Percentiles rank a stretch among this genome's conserved stretches.
These are phyloP conservation scores for Apodemus agrarius DNA, from an alignment of 2,797 vertebrate genomes.

Conservation along the genomic window DNA sequence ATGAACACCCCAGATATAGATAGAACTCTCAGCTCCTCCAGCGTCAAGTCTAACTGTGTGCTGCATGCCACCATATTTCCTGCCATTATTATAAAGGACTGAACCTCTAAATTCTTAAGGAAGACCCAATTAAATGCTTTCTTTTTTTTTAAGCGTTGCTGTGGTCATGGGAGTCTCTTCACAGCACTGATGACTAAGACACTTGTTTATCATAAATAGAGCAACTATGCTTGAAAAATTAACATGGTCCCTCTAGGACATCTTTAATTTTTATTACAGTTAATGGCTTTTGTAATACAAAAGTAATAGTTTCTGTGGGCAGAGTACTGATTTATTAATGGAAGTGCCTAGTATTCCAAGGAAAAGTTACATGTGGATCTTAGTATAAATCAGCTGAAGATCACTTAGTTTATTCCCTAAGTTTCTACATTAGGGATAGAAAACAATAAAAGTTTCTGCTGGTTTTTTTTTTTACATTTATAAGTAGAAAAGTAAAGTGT, in stretches of 20 bases:
- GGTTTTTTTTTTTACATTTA: not conserved
- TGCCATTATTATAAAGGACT: not conserved
- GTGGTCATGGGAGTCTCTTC: not conserved
- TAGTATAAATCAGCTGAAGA: slow-evolving; percentile 37
- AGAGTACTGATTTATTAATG: slow-evolving; percentile 16
- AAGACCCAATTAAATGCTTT: not conserved
- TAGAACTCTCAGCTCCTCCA: not conserved
- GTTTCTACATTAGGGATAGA: not conserved
- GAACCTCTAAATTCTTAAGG: not conserved
- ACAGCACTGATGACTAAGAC: slow-evolving; percentile 13
- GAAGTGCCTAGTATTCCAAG: not conserved
- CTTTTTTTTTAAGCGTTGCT: not conserved
- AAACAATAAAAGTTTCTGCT: not conserved
- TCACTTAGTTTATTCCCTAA: slow-evolving; percentile 22
- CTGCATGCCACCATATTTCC: too few species aligned
- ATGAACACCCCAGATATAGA: not conserved
- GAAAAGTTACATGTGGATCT: not conserved
- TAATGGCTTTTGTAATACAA: slow-evolving; percentile 24
- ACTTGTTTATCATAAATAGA: slow-evolving; percentile 11
- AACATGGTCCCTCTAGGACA: not conserved
- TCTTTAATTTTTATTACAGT: slow-evolving; percentile 51
- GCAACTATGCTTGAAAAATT: not conserved
- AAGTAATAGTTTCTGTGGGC: not conserved
- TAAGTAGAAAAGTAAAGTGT: not conserved
- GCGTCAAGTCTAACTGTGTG: not conserved